Percentiles rank a stretch among this genome's conserved stretches.
These are phyloP conservation scores for Leucoraja ocellata DNA, from an alignment of 2,797 vertebrate genomes.

Conservation along the genomic window DNA sequence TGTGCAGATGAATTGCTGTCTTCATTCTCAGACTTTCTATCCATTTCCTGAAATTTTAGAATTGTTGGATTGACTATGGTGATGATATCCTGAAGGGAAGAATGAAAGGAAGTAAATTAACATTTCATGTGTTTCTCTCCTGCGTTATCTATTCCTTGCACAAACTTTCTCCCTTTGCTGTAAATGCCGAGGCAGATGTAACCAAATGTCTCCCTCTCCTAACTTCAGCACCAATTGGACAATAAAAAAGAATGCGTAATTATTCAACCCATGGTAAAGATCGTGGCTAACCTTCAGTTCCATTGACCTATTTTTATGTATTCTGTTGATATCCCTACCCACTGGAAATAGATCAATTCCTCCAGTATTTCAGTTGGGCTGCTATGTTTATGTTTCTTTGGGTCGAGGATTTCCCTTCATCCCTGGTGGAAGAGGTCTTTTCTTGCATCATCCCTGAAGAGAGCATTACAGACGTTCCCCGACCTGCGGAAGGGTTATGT, in stretches of 20 bases:
- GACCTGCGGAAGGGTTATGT: too few species aligned
- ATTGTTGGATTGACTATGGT: slow-evolving; percentile 46
- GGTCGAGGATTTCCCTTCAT: background rate
- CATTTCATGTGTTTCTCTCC: background rate
- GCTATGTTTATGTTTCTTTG: too few species aligned
- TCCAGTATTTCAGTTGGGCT: background rate
- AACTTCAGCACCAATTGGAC: background rate
- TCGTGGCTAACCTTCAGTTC: background rate
- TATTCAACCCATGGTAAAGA: background rate
- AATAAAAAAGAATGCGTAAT: too few species aligned
- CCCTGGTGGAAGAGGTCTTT: background rate
- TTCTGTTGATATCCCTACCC: background rate
- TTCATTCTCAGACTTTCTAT: background rate
- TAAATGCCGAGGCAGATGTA: background rate
- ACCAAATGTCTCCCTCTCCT: background rate
- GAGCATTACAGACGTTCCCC: too few species aligned
- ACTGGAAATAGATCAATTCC: background rate
- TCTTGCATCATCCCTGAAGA: background rate
- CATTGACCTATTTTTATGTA: background rate
- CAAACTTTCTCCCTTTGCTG: background rate
- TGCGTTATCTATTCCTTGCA: background rate
- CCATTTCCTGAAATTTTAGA: slow-evolving; percentile 43
- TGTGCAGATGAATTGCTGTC: background rate
- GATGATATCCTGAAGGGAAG: slow-evolving; percentile 52
- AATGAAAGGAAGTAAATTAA: background rate